phyloP scores from a whole-genome alignment of 2,113 vertebrate genomes.

The Neotoma lepida region DNA sequence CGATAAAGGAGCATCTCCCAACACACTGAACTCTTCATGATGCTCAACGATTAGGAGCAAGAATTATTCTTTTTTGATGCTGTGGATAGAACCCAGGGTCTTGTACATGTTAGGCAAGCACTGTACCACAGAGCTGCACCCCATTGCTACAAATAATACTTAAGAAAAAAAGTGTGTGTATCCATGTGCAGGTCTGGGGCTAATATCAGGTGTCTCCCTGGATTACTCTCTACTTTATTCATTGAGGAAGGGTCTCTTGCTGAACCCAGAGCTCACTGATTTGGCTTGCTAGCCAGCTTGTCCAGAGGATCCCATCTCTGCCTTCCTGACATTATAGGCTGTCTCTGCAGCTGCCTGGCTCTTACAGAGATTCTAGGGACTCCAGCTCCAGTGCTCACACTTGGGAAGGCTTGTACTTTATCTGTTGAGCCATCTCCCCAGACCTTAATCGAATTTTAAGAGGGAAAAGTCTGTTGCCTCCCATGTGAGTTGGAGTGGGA shows the following conservation, averaged over 20 bases:
- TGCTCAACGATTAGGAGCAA: not conserved
- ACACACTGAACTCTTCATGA: not conserved
- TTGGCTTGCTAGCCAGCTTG: not conserved
- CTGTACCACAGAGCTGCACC: not conserved
- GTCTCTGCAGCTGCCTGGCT: not conserved
- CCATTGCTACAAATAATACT: not conserved
- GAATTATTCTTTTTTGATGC: not conserved
- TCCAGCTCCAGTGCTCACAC: not conserved
- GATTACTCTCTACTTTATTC: not conserved
- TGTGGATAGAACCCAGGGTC: not conserved
- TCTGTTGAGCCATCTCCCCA: not conserved
- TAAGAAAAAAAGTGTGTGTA: not conserved
- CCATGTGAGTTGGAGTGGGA: not conserved
- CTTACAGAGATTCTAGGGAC: not conserved
- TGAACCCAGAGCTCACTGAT: not conserved
- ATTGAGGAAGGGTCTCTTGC: not conserved
- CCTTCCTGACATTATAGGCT: not conserved
- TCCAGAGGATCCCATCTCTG: not conserved
- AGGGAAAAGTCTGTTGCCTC: not conserved
- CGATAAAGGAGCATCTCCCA: not conserved
- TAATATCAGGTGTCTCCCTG: not conserved
- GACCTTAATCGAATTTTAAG: not conserved
- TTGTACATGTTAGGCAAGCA: not conserved
- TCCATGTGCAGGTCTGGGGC: not conserved
- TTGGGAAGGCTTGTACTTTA: too few relatives aligned